Evolutionary conservation across 2,113 vertebrate species (phyloP), one percentile per base, ranked within the genome.

Genomic region (Chascanopsetta lugubris): DNA sequence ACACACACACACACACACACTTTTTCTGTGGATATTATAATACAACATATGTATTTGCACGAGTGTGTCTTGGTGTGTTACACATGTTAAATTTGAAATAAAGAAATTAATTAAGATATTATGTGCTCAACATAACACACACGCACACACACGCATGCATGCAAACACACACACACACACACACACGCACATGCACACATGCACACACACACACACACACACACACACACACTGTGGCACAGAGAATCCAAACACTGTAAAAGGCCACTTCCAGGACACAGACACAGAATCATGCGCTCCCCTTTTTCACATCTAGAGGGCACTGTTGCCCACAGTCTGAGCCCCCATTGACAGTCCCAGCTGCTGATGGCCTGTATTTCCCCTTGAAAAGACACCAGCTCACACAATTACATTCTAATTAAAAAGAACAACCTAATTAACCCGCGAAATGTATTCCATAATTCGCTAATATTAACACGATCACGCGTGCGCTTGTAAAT

Each of bases 361-460:
- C 61, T 0, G 47, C 29, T 69, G 69, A 80, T 77, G 75, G 77
- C 57, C 83, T 72, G 71, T 46, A 71, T 71, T 77, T 80, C 79
- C 72, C 77, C 82, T 79, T 77, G 61, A 84, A 90, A 88, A 85
- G 60, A 75, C 84, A 82, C 75, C 83, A 86, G 74, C 83, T 82
- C 83, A 68, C 61, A 74, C 77, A 90, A 89, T 88, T 84, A 87
- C 77, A 86, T 86, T 89, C 82, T 90, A 91, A 91, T 91, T 91
- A 91, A 91, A 91, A 90, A 88, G 88, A 90, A 89, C 90, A 91
- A 88, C 88, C 86, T 84, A 90, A 90, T 91, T 91, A 90, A 91
- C 88, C 82, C 22, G n/a, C 72, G 80, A 71, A 89, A 88, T 86
- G 84, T 86, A 88, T 87, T 84, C 74, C 78, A 86, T 91, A 87